A percentile compares a stretch with the other conserved stretches of the same genome.
Conservation (phyloP, 2,888 invertebrate genomes). For the Zygogramma bicolorata region DNA sequence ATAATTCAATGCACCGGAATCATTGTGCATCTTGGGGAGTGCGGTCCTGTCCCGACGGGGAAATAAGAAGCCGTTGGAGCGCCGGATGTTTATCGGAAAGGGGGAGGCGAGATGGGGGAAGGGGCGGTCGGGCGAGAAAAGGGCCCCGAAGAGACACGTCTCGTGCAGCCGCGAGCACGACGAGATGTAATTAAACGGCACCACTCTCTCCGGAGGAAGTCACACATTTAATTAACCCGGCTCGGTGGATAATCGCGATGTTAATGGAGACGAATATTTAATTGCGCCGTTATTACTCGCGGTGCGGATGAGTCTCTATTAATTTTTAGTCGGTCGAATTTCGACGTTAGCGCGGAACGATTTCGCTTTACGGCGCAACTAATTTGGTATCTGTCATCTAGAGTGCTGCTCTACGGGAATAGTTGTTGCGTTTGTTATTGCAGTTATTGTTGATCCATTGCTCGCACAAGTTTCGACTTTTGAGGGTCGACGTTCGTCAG, state of each 20-base stretch:
- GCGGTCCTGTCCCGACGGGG: neutral
- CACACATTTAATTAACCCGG: constrained; percentile 67
- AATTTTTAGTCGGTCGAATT: constrained; percentile 1
- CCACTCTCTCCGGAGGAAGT: constrained; percentile 57
- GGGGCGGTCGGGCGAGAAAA: constrained; percentile 48
- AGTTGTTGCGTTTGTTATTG: no score
- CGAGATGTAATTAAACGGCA: constrained; percentile 64
- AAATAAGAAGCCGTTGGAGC: constrained; percentile 6
- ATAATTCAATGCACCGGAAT: no score
- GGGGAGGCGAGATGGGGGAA: constrained; percentile 40
- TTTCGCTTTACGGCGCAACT: no score
- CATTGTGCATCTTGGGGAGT: no score
- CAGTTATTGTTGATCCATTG: no score
- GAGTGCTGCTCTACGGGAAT: no score
- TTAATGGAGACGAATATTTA: constrained; percentile 66
- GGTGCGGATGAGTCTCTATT: neutral
- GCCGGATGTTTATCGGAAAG: constrained; percentile 11
- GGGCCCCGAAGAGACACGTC: constrained; percentile 53
- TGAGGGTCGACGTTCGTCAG: no score
- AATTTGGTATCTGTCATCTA: no score
- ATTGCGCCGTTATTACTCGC: constrained; percentile 61
- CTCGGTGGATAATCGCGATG: constrained; percentile 65
- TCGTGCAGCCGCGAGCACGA: constrained; percentile 61
- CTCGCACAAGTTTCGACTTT: no score
- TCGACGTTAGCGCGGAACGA: neutral